These are phyloP conservation scores for Oeneis ivallda DNA, from an alignment of 2,888 invertebrate genomes.

Conservation along the genomic window DNA sequence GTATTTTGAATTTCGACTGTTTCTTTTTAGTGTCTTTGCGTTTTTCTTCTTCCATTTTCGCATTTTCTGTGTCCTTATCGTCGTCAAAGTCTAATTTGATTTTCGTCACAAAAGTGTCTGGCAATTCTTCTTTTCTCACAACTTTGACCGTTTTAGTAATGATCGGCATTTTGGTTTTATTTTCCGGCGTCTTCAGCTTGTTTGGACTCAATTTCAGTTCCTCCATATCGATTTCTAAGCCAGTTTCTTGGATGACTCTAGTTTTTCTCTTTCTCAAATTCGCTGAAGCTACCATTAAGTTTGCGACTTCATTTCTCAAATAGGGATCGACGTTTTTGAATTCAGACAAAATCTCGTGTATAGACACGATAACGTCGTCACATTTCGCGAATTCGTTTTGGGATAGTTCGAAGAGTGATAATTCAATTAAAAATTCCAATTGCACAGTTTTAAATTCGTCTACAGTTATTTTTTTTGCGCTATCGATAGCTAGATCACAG, in stretches of 20 bases:
- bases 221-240: conserved; percentile 54
- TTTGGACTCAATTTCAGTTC: conserved; percentile 50
- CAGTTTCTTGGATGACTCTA: conserved; percentile 39
- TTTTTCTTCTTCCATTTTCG: background rate
- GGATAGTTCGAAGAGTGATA: conserved; percentile 58
- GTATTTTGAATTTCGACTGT: conserved; percentile 62
- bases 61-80: conserved; percentile 45
- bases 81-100: conserved; percentile 58
- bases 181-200: conserved; percentile 31
- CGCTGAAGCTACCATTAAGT: conserved; percentile 58
- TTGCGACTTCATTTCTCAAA: conserved; percentile 56
- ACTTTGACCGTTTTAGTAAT: conserved; percentile 42
- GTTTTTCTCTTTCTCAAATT: conserved; percentile 49
- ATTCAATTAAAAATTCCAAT: conserved; percentile 57
- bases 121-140: conserved; percentile 63
- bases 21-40: conserved; percentile 33
- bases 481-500: conserved; percentile 50
- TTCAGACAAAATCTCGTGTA: conserved; percentile 58
- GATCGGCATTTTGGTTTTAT: conserved; percentile 45
- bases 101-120: conserved; percentile 56
- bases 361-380: conserved; percentile 55
- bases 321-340: conserved; percentile 43
- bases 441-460: conserved; percentile 48
- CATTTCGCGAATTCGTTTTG: conserved; percentile 46
- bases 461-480: conserved; percentile 39